Evolutionary conservation across 1,140 invertebrate genomes (phyloP), one percentile per base, ranked within the genome.

Genomic region (Plutomurus gul): DNA sequence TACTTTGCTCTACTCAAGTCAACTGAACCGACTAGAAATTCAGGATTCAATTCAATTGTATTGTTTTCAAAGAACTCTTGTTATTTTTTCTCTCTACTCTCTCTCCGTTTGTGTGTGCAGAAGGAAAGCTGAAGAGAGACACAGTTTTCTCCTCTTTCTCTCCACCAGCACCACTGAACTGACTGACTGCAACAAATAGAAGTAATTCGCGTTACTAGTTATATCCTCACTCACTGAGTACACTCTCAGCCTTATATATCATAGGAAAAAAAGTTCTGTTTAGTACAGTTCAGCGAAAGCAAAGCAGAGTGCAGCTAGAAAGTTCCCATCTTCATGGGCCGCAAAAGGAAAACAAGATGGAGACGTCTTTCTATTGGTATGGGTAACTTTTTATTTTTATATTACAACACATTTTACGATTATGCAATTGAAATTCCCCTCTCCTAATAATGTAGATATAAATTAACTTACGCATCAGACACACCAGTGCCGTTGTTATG

Each of bases 341-440:
- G 82, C 25, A 83, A 83, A 81, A 79, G 82, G 80, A 83, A 83
- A 65, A 83, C 80, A 80, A 83, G 82, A 83, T 83, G 82, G 82
- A 83, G 82, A 80, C 77, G 80, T 43, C 82, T 83, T 80, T 83
- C 82, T 36, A 83, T 83, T 75, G 82, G 82, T 83, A 79, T 81
- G 81, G 46, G 51, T 8, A 10, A 30, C 36, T 13, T 13, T 71
- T 30, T 27, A 13, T 18, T 47, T 74, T 51, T n/a, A n/a, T n/a
- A n/a, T n/a, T n/a, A n/a, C 37, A 36, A 11, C 27, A 18, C 10
- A 43, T 43, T 43, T 43, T 43, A 43, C 40, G n/a, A n/a, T n/a
- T n/a, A n/a, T 25, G 10, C 20, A 60, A 10, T 10, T 25, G 20
- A 60, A 13, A 60, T 13, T n/a, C 13, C 10, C 13, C 10, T 10